These are phyloP conservation scores for Carcina quercana DNA, from an alignment of 2,888 invertebrate genomes.

Conservation along the genomic window DNA sequence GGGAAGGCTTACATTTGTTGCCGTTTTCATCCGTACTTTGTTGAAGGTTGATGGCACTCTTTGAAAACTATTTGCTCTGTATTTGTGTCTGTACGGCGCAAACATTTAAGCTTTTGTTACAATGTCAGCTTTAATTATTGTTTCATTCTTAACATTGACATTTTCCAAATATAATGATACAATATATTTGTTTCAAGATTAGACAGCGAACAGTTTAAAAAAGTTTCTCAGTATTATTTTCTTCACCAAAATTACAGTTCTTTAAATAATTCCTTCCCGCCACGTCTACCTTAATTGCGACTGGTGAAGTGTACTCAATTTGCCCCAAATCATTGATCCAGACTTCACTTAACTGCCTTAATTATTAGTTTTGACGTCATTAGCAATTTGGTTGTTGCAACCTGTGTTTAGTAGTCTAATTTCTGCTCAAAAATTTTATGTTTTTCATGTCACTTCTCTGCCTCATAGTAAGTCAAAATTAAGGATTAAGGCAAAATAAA, in stretches of 20 bases:
- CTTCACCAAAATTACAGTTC: conserved; percentile 13
- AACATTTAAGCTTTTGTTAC: conserved; percentile 28
- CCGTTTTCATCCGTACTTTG: conserved; percentile 34
- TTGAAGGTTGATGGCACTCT: conserved; percentile 22
- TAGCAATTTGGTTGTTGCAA: conserved; percentile 9
- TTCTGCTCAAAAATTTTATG: no score
- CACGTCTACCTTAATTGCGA: conserved; percentile 12
- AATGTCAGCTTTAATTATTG: conserved; percentile 37
- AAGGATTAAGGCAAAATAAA: no score
- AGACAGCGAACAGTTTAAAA: neutral
- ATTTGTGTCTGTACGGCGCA: conserved; percentile 20
- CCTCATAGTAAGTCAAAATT: no score
- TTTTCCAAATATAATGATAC: no score
- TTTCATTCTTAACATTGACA: conserved; percentile 2
- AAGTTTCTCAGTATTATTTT: neutral
- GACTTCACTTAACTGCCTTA: conserved; percentile 13
- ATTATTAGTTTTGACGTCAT: conserved; percentile 12
- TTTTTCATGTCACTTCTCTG: no score
- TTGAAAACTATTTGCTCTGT: conserved; percentile 22
- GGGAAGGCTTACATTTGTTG: conserved; percentile 20
- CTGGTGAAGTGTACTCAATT: conserved; percentile 12
- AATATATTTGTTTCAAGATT: no score
- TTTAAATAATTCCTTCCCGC: conserved; percentile 14
- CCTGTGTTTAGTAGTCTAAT: neutral
- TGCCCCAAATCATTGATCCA: conserved; percentile 16